These are phyloP conservation scores for Tachysurus fulvidraco DNA, from an alignment of 2,113 vertebrate genomes.

Conservation along the genomic window DNA sequence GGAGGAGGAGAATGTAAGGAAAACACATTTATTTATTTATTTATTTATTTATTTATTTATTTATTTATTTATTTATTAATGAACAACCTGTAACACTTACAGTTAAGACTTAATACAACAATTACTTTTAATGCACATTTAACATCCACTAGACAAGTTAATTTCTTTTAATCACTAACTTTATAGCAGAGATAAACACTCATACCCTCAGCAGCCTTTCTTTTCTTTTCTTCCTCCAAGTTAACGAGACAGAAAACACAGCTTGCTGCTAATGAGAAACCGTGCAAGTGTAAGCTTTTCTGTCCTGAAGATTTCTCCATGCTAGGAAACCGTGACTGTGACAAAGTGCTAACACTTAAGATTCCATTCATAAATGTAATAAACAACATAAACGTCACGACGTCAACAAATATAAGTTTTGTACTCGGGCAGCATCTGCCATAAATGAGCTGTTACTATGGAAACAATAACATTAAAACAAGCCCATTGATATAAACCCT, in stretches of 20 bases:
- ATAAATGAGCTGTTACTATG: neutral
- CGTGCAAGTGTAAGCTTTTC: neutral
- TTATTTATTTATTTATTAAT: neutral
- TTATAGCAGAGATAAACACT: neutral
- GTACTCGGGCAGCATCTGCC: neutral
- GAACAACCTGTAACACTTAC: neutral
- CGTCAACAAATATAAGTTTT: neutral
- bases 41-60: neutral
- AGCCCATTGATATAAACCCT: neutral
- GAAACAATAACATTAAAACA: neutral
- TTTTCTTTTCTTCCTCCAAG: neutral
- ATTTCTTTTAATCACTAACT: neutral
- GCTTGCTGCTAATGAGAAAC: neutral
- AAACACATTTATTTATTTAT: neutral
- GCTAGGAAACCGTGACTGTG: neutral
- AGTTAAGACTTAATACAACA: neutral
- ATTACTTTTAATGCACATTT: neutral
- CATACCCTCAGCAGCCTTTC: neutral
- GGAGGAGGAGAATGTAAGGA: neutral
- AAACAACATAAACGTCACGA: neutral
- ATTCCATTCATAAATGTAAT: neutral
- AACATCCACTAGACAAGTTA: neutral
- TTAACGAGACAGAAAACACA: neutral
- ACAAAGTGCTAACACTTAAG: neutral
- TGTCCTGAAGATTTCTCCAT: neutral